Conservation (phyloP, 1,140 invertebrate genomes). For the Orchesella cincta region DNA sequence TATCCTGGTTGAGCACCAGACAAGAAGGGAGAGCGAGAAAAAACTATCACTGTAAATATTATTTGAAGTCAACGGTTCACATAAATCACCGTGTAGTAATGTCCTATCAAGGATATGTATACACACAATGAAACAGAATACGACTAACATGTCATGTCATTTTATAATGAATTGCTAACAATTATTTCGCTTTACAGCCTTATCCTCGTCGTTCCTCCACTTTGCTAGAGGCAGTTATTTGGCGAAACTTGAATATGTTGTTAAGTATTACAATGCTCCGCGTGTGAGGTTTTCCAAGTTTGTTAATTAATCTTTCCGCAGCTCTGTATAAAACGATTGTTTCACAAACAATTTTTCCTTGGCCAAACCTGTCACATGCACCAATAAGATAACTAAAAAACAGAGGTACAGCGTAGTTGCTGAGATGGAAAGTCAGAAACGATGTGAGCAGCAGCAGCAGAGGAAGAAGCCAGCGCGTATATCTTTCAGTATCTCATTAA, state of each 20-base stretch:
- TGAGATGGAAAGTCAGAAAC: no score
- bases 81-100: not conserved
- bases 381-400: no score
- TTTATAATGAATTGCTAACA: conserved; percentile 22
- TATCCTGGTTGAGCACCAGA: not conserved
- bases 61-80: not conserved
- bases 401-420: no score
- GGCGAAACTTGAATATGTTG: not conserved
- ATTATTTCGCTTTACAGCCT: not conserved
- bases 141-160: conserved; percentile 7
- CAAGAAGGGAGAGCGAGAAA: not conserved
- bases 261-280: not conserved
- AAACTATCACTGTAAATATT: not conserved
- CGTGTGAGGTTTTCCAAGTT: not conserved
- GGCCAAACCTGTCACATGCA: no score
- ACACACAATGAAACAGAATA: not conserved
- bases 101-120: not conserved
- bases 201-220: not conserved
- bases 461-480: no score
- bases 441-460: no score
- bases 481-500: no score
- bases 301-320: not conserved
- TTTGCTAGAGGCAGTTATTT: no score
- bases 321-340: no score
- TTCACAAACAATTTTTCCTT: no score